Conservation (phyloP, 2,797 vertebrate genomes). For the Catostomus latipinnis region DNA sequence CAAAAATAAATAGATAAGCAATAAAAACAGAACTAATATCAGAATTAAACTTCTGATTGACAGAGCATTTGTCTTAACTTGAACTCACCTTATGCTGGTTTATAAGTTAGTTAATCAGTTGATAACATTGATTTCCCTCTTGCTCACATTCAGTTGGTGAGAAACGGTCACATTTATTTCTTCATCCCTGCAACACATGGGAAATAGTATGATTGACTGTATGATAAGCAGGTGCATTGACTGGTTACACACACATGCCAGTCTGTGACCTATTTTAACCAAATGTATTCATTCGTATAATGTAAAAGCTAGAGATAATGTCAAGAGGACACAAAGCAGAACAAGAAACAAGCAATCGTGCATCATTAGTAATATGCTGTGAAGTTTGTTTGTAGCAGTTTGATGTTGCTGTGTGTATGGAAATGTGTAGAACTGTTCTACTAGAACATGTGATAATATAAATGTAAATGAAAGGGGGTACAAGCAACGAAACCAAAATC, state of each 20-base stretch:
- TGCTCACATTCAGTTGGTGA: slow-evolving; percentile 16
- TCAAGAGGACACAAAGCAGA: not conserved
- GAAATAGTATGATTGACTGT: not conserved
- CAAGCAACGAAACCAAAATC: no score
- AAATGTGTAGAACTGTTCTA: not conserved
- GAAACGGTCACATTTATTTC: slow-evolving; percentile 41
- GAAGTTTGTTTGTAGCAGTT: not conserved
- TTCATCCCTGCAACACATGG: slow-evolving; percentile 42
- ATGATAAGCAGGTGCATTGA: no score
- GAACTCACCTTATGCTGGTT: slow-evolving; percentile 54
- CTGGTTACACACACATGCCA: no score
- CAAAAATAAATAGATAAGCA: slow-evolving; percentile 26
- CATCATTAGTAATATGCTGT: not conserved
- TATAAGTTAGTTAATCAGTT: slow-evolving; percentile 41
- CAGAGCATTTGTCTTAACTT: not conserved
- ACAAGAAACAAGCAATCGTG: not conserved
- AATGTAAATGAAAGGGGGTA: not conserved
- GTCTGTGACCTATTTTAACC: no score
- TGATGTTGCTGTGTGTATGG: not conserved
- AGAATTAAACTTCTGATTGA: no score
- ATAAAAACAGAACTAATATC: not conserved
- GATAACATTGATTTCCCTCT: slow-evolving; percentile 33
- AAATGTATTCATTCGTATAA: no score
- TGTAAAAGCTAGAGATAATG: slow-evolving; percentile 15
- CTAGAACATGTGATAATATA: not conserved